A percentile compares a stretch with the other conserved stretches of the same genome.
phyloP scores from a whole-genome alignment of 2,113 vertebrate species.

The Etheostoma cragini region DNA sequence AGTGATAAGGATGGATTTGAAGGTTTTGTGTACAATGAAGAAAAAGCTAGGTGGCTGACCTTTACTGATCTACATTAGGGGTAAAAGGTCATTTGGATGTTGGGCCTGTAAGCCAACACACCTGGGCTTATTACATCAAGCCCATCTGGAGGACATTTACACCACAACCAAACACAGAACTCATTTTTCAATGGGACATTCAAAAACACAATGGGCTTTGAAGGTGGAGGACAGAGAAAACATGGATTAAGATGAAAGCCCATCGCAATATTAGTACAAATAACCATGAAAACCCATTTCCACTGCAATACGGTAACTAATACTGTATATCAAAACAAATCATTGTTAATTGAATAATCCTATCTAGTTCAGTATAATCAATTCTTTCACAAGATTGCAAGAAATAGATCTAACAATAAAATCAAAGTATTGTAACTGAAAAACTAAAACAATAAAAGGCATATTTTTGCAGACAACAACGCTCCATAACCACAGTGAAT shows the following conservation, averaged over 20 bases:
- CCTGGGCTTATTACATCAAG: conserved; percentile 59
- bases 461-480: conserved; percentile 1
- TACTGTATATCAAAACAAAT: conserved; percentile 39
- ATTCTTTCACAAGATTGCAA: conserved; percentile 13
- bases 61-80: conserved; percentile 48
- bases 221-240: conserved; percentile 57
- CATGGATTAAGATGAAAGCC: conserved; percentile 64
- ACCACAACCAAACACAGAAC: conserved; percentile 59
- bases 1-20: conserved; percentile 59
- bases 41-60: conserved; percentile 28
- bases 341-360: conserved; percentile 31
- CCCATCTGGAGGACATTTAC: conserved; percentile 66
- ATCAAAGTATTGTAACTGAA: not conserved
- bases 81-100: conserved; percentile 58
- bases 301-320: conserved; percentile 16
- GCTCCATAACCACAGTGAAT: not conserved
- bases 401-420: conserved; percentile 4
- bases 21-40: conserved; percentile 56
- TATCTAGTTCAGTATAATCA: not conserved
- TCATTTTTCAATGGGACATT: conserved; percentile 50
- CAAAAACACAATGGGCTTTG: conserved; percentile 61
- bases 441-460: not conserved
- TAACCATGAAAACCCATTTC: conserved; percentile 58
- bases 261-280: conserved; percentile 39
- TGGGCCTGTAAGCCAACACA: conserved; percentile 59